Evolutionary conservation across 1,140 invertebrate genomes (phyloP), one percentile per base, ranked within the genome.

Genomic region (Potamilus streckersoni): DNA sequence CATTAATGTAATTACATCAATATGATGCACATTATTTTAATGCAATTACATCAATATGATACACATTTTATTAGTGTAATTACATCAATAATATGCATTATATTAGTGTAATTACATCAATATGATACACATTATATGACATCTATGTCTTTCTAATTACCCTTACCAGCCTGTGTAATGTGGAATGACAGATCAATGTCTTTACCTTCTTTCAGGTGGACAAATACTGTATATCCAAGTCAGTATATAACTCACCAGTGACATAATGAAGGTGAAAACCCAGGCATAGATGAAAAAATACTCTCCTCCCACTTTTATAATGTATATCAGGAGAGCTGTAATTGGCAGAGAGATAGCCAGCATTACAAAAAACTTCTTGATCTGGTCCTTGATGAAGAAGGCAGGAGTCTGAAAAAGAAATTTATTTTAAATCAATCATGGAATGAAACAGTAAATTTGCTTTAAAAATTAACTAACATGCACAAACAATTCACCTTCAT

Each of bases 251-350:
- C 89, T 85, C 82, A 92, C 90, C 79, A 93, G 79, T 31, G 90
- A 89, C 4, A 93, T 93, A 5, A 95, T 85, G 57, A 96, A 94
- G 11, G 94, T 93, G 86, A 99, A 98, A 0, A 95, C 81, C 98
- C 98, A 99, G 16, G 98, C 89, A 92, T 96, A 99, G 58, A 99
- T 91, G 87, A 98, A 99, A 91, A 99, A 99, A 90, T 95, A 97
- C 71, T 95, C 93, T 20, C 92, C 92, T 38, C 91, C 92, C 67
- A 87, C 93, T 90, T 96, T 93, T 16, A 99, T 94, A 79, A 99
- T 98, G 87, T 94, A 96, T 71, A 99, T 93, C 1, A 97, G 91
- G 14, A 93, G 92, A 64, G 94, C 93, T 5, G 95, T 91, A 56
- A 99, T 93, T 68, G 97, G 97, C 62, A 95, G 85, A 27, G 93